These are phyloP conservation scores for Neomonachus schauinslandi DNA, from an alignment of 2,113 vertebrate genomes.

Conservation along the genomic window DNA sequence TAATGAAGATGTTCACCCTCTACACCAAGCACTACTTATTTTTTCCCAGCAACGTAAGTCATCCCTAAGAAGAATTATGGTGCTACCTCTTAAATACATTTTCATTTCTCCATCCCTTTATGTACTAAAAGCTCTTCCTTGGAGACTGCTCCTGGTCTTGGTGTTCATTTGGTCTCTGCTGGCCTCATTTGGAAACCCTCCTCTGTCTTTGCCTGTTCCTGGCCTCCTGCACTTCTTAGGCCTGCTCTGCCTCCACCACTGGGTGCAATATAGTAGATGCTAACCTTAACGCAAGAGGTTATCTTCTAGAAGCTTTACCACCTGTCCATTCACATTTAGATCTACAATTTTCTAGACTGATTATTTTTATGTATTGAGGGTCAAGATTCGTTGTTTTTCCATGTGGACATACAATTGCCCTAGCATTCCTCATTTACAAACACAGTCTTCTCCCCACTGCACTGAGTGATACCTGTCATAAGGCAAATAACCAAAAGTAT, in stretches of 20 bases:
- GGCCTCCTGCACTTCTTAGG: not conserved
- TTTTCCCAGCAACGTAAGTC: not conserved
- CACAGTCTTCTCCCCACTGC: not conserved
- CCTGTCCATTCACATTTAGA: not conserved
- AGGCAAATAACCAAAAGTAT: not conserved
- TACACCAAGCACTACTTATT: not conserved
- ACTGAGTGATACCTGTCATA: not conserved
- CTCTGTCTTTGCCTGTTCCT: not conserved
- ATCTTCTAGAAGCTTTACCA: not conserved
- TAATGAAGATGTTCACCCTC: not conserved
- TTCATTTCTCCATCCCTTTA: not conserved
- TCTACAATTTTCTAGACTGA: not conserved
- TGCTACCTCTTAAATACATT: not conserved
- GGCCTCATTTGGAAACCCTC: not conserved
- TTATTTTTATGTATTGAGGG: not conserved
- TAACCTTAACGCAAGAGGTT: not conserved
- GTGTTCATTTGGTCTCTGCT: not conserved
- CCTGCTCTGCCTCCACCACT: not conserved
- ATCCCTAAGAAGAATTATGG: not conserved
- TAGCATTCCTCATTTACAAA: not conserved
- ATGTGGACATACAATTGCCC: not conserved
- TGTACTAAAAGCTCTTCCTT: not conserved
- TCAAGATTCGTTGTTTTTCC: not conserved
- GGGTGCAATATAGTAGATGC: not conserved
- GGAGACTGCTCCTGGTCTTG: not conserved